Base-by-base conservation (phyloP, 2,797 vertebrate species). In the Borostomias antarcticus region DNA sequence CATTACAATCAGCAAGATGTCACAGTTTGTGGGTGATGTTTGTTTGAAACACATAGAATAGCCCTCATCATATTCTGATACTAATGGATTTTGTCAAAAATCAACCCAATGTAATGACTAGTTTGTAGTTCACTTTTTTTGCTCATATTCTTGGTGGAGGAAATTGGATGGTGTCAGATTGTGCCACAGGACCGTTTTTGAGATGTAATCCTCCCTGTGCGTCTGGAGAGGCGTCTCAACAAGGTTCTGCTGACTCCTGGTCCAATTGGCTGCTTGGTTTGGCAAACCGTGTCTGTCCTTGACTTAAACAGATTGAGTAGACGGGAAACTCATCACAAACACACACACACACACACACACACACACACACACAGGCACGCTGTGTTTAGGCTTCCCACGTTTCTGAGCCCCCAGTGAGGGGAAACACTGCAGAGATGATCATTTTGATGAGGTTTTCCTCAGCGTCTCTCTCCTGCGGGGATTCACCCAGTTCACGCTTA, bases 351-450 rank as follows among this genome's bases (percentile, higher is more conserved):
- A 62, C 15, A 48, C 23, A 26, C 58, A 43, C n/a, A 10, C 26
- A 56, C n/a, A 19, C 54, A 60, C 9, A 26, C 32, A 17, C 35
- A 8, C 66, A 28, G 7, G 30, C 13, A 0, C 30, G 75, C n/a
- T 23, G 4, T 35, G 10, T 40, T 10, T 37, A 1, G 13, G 58
- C 2, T 1, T 25, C 45, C 40, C 58, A 21, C 64, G 57, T 3
- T 4, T 67, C 56, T 43, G 45, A 60, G 78, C 68, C 60, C 71
- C 70, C 67, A 69, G 67, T 70, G 51, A 56, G 30, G 50, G n/a
- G 35, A 35, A 25, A 0, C 1, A 35, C 37, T 0, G 1, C 2
- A 17, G 28, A 54, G 10, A n/a, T n/a, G n/a, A 21, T 35, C 30
- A 11, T 65, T 53, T 56, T 21, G 19, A 43, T 63, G 33, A 51